These are phyloP conservation scores for Gnatocerus cornutus DNA, from an alignment of 2,888 invertebrate genomes.

Conservation along the genomic window DNA sequence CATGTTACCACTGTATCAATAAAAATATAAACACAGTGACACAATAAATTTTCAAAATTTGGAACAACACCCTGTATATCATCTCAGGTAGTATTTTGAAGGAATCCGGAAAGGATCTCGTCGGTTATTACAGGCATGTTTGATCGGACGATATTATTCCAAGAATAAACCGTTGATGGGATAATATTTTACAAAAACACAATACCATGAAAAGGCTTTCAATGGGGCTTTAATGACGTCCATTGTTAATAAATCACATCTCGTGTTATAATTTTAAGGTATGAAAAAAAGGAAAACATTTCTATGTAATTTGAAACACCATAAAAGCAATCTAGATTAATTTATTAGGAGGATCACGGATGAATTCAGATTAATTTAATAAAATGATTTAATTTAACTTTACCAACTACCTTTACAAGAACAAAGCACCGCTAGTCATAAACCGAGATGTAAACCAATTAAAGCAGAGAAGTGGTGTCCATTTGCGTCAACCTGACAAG, in stretches of 20 bases:
- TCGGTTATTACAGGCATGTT: background rate
- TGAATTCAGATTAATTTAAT: no score
- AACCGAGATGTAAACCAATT: no score
- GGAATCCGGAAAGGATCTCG: constrained; percentile 24
- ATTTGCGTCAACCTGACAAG: no score
- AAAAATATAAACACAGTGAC: constrained; percentile 1
- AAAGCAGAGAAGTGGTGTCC: no score
- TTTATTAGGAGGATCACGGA: no score
- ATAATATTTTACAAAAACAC: constrained; percentile 3
- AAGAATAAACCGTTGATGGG: background rate
- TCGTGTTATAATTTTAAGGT: background rate
- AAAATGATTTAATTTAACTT: no score
- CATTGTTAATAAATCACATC: constrained; percentile 8
- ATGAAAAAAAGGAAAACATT: background rate
- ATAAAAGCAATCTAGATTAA: no score
- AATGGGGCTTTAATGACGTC: constrained; percentile 8
- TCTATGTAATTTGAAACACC: background rate
- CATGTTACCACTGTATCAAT: constrained; percentile 15
- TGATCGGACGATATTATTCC: constrained; percentile 15
- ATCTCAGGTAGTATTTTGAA: constrained; percentile 22
- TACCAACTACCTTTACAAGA: no score
- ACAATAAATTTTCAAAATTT: background rate
- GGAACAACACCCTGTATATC: background rate
- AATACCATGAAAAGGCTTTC: constrained; percentile 11
- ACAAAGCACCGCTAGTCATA: no score